These are phyloP conservation scores for Sebastes baramenuke DNA, from an alignment of 2,797 vertebrate genomes.

Conservation along the genomic window DNA sequence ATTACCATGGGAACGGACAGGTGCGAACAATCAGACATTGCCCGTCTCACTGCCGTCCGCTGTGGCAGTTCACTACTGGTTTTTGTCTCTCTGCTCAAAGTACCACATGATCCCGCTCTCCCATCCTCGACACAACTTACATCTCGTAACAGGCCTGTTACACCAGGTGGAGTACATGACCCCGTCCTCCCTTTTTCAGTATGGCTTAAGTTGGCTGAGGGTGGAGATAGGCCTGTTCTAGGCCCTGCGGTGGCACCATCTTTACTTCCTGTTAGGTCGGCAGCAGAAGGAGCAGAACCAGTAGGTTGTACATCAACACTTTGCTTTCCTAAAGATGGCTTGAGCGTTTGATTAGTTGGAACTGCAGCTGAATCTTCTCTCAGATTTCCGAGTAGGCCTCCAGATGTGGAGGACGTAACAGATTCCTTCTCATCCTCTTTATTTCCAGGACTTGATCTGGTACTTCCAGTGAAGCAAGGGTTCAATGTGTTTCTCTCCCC, in stretches of 20 bases:
- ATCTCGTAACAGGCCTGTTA: slow-evolving; percentile 3
- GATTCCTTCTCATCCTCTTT: slow-evolving; percentile 33
- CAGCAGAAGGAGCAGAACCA: not conserved
- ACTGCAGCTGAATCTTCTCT: slow-evolving; percentile 5
- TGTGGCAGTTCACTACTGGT: slow-evolving; percentile 72
- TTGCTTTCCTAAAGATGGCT: slow-evolving; percentile 42
- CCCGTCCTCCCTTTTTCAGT: slow-evolving; percentile 10
- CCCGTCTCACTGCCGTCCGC: slow-evolving; percentile 87
- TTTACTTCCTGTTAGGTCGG: slow-evolving; percentile 19
- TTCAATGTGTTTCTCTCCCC: slow-evolving; percentile 74
- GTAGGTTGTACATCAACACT: not conserved
- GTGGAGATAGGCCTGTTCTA: not conserved
- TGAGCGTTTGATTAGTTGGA: slow-evolving; percentile 18
- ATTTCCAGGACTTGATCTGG: slow-evolving; percentile 14
- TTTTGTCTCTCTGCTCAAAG: slow-evolving; percentile 40
- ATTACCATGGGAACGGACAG: slow-evolving; percentile 87
- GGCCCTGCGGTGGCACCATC: not conserved
- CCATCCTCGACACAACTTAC: slow-evolving; percentile 19
- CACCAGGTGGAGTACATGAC: not conserved
- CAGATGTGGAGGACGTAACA: not conserved
- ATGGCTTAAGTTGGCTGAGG: slow-evolving; percentile 14
- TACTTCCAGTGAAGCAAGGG: slow-evolving; percentile 57
- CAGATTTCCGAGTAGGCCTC: not conserved
- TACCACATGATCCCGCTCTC: slow-evolving; percentile 18
- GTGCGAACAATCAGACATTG: slow-evolving; percentile 93